Evolutionary conservation across 2,113 vertebrate species (phyloP).

Genomic region (Eptesicus fuscus): DNA sequence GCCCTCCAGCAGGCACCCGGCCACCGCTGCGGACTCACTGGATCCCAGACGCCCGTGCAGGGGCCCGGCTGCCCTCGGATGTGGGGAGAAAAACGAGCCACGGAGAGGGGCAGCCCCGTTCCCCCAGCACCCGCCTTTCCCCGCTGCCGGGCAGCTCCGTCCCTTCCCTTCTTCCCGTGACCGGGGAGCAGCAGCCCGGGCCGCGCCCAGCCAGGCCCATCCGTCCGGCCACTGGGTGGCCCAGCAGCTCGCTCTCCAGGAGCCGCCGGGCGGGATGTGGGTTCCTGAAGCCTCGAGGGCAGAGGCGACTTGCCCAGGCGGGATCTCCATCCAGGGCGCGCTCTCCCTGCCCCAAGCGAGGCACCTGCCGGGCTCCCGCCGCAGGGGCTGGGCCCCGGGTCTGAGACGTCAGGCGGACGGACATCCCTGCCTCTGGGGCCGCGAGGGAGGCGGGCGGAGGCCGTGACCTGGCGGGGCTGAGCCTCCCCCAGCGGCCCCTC

Average conservation of each 20-base stretch:
- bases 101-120: background rate
- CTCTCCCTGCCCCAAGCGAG: background rate
- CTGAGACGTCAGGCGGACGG: background rate
- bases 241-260: background rate
- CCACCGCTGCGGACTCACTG: accelerated
- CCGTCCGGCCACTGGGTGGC: background rate
- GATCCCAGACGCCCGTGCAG: accelerated
- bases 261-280: background rate
- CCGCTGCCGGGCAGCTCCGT: background rate
- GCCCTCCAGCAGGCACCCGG: accelerated
- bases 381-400: background rate
- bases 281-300: too few species aligned
- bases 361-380: background rate
- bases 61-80: too few species aligned
- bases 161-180: background rate
- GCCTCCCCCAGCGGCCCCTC: accelerated
- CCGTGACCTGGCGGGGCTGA: background rate
- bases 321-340: background rate
- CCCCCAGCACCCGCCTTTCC: too few species aligned
- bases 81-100: accelerated
- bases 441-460: too few species aligned
- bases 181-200: background rate
- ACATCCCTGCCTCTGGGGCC: too few species aligned
- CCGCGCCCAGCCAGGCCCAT: background rate
- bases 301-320: background rate